Evolutionary conservation across 1,140 invertebrate genomes (phyloP), one percentile per base, ranked within the genome.

Genomic region (Drosophila pandora): DNA sequence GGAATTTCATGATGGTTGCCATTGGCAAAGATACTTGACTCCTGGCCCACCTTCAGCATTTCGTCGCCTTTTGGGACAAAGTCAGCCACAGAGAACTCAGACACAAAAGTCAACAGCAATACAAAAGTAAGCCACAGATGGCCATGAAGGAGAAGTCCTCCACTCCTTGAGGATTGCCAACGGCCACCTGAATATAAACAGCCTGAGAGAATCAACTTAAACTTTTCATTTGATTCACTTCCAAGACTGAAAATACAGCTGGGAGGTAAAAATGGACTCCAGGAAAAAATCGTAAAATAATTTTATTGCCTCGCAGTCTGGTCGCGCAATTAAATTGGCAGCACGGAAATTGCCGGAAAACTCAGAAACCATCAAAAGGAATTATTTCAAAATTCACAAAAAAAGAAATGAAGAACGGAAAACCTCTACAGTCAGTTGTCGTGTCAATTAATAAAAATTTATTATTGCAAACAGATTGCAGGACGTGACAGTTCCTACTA

Each of bases 271-370:
- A 2, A 10, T n/a, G 30, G 32, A 32, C 43, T 25, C 43, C 49
- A 37, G 57, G 22, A 85, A 85, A 65, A 64, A 79, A 87, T 85
- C 82, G 83, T 87, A 79, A 85, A 85, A 87, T 85, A 62, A 85
- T 85, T 85, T 85, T 82, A 85, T 87, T 81, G 77, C 83, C 75
- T 62, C 59, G 47, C 82, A 85, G 78, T 68, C 82, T 87, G 82
- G 82, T 83, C 74, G 75, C 82, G 82, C 82, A 85, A 85, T 85
- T 85, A 85, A 85, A 85, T 75, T 84, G 43, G 43, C 17, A 47
- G 17, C 34, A 65, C 17, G 30, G 23, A 34, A 41, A 21, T 34
- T 32, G 41, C 13, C 41, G n/a, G 3, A 5, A 23, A 58, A 77
- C 62, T 80, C 73, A 50, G 47, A 63, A 67, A 48, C 76, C 55